Percentiles rank a stretch among this genome's conserved stretches.
Evolutionary conservation across 2,113 vertebrate species (phyloP).

Genomic region (Holacanthus passer): DNA sequence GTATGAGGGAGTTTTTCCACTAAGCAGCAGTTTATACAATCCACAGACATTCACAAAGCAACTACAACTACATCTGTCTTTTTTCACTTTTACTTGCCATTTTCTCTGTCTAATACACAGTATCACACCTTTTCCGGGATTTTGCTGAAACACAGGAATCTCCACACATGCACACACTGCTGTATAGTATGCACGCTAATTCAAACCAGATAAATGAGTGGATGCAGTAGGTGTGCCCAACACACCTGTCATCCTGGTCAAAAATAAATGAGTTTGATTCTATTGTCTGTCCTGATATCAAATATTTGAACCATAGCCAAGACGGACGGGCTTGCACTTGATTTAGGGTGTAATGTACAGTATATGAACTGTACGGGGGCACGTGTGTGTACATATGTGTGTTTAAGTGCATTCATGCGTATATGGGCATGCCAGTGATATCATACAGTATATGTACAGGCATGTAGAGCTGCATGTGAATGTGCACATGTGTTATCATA

Average conservation of each 20-base stretch:
- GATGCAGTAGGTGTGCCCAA: neutral
- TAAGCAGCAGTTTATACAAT: neutral
- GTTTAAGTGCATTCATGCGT: neutral
- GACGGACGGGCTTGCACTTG: slow-evolving; percentile 14
- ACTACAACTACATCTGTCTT: neutral
- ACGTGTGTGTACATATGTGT: neutral
- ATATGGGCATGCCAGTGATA: slow-evolving; percentile 14
- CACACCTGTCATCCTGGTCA: neutral
- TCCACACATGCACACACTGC: neutral
- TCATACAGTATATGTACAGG: neutral
- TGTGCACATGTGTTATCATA: neutral
- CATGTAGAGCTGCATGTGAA: slow-evolving; percentile 2
- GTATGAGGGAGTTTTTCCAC: neutral
- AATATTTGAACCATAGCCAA: neutral
- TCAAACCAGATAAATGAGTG: neutral
- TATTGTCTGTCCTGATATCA: neutral
- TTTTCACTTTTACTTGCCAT: neutral
- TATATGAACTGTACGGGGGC: neutral
- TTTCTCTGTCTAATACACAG: neutral
- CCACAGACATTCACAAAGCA: neutral
- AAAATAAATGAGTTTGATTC: neutral
- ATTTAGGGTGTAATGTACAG: neutral
- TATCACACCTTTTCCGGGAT: no score
- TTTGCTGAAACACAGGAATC: no score
- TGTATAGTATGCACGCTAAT: neutral